Base-by-base conservation (phyloP, 2,888 invertebrate species). In the Gari tellinella region DNA sequence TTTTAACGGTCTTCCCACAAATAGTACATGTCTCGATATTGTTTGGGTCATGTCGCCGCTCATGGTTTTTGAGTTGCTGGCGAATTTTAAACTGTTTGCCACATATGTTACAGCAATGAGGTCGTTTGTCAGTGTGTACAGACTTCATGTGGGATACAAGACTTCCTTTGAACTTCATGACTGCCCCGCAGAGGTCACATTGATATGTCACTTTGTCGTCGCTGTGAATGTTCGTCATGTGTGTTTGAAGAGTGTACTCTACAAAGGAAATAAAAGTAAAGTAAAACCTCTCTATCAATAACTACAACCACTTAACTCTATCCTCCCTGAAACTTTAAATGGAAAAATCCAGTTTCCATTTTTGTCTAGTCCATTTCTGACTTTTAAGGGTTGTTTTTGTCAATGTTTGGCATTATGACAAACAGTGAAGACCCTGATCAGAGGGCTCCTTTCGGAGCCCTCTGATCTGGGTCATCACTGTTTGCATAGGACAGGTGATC, bases 131-230 rank as follows among this genome's bases (percentile, higher is more conserved):
- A 21, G 53, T 60, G 46, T 70, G 70, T 2, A 70, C 63, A 26
- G 64, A 51, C 41, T 60, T 70, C 64, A 58, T 70, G 55, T 70
- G 70, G 41, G 52, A 53, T 23, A 48, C 64, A 8, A 70, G 63
- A 46, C 41, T 64, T 1, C 70, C 70, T 37, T 63, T 64, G 31
- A 45, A 48, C 19, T 60, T 58, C 23, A 70, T n/a, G 12, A 49
- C 38, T 3, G 70, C 64, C 3, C 70, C 70, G 53, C 70, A 70
- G 5, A 70, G 46, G 37, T 70, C 70, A 64, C 70, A 70, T 37
- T 68, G 68, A 49, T 49, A 62, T 2, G 14, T 55, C 5, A 12
- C 19, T 12, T 38, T 31, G 15, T 14, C 21, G 1, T 37, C 51
- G 56, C 37, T 31, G 49, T 68, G 68, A 40, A 68, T 61, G 40